phyloP scores from a whole-genome alignment of 92 coral and sea anemone genomes.

The Phenganax stokvisi region DNA sequence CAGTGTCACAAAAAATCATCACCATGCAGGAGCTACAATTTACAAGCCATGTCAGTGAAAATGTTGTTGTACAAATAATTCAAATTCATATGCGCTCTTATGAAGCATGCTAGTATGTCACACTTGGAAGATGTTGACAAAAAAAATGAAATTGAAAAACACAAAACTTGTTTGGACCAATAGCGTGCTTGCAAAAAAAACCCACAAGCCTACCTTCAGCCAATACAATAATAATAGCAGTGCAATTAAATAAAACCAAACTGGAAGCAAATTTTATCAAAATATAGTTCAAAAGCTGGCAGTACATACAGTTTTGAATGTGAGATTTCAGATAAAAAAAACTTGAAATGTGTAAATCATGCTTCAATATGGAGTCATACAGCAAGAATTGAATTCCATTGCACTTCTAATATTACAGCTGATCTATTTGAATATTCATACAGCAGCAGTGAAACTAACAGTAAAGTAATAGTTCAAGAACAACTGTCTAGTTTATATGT shows the following conservation, averaged over 20 bases:
- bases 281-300: too few species aligned
- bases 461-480: constrained; percentile 35
- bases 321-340: too few species aligned
- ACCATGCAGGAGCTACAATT: constrained; percentile 23
- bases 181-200: constrained; percentile 2
- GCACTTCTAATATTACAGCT: too few species aligned
- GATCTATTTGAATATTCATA: constrained; percentile 6
- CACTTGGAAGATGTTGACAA: neutral
- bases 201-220: neutral
- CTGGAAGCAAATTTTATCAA: too few species aligned
- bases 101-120: neutral
- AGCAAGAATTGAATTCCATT: neutral
- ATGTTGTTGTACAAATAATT: constrained; percentile 32
- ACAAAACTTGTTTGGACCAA: neutral
- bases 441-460: constrained; percentile 31
- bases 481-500: constrained; percentile 18
- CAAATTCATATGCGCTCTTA: constrained; percentile 3
- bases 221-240: neutral
- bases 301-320: too few species aligned
- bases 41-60: constrained; percentile 32
- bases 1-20: constrained; percentile 32
- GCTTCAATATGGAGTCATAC: neutral
- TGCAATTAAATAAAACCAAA: too few species aligned
- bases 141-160: constrained; percentile 17
- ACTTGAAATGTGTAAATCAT: too few species aligned